Base-by-base conservation (phyloP, 2,888 invertebrate species). In the Blastobasis lacticolella region DNA sequence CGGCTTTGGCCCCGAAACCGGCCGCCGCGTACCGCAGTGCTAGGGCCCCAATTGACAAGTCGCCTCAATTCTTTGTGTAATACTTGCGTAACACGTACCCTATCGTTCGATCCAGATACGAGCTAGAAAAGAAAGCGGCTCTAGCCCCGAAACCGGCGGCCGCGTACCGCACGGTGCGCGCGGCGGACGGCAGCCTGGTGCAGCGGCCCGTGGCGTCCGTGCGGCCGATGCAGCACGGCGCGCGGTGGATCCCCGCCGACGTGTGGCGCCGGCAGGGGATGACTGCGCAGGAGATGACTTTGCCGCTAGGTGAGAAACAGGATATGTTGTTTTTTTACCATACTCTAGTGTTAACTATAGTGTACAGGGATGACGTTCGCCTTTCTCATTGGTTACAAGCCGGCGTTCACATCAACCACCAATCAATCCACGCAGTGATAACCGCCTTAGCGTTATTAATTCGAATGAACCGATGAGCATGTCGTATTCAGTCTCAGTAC, bases 261-360 rank as follows among this genome's bases (percentile, higher is more conserved):
- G 95, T 95, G 52, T 95, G 95, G 95, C 94, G 95, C 66, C 88
- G 95, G 45, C 97, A 97, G 82, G 97, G 97, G 56, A 97, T 97
- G 93, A 95, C 95, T 23, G 96, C 97, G 36, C 96, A 97, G 82
- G 97, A 97, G 87, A 96, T 97, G 93, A 96, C 96, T 6, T 88
- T 97, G 57, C 97, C 97, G 4, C 89, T 95, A 52, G 94, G 94
- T 94, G 72, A 72, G 69, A 23, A n/a, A n/a, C n/a, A n/a, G n/a
- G n/a, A n/a, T n/a, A n/a, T n/a, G n/a, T n/a, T n/a, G n/a, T n/a
- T n/a, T n/a, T n/a, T n/a, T n/a, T n/a, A n/a, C n/a, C n/a, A n/a
- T n/a, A n/a, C n/a, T n/a, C n/a, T n/a, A n/a, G n/a, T n/a, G n/a
- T n/a, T n/a, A n/a, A n/a, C n/a, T n/a, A n/a, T n/a, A n/a, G n/a